Evolutionary conservation across 1,140 invertebrate species (phyloP).

Genomic region (Drosophila mauritiana): DNA sequence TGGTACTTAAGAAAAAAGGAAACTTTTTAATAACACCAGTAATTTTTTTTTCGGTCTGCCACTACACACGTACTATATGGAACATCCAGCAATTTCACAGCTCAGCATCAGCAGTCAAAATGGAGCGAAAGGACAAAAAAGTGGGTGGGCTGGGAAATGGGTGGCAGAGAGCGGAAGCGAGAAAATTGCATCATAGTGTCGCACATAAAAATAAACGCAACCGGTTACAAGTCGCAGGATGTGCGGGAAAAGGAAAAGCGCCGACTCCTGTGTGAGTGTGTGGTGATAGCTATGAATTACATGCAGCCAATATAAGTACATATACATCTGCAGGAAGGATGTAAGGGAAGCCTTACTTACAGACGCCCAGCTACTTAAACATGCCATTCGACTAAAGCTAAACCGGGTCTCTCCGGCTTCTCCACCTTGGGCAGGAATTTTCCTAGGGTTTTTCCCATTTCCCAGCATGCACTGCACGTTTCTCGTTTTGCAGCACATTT

Average conservation of each 20-base stretch:
- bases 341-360: slow-evolving; percentile 30
- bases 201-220: slow-evolving; percentile 79
- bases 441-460: slow-evolving; percentile 44
- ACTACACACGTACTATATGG: slow-evolving; percentile 24
- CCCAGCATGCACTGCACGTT: slow-evolving; percentile 69
- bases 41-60: slow-evolving; percentile 4
- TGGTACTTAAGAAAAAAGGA: neutral
- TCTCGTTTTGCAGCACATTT: slow-evolving; percentile 20
- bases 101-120: slow-evolving; percentile 58
- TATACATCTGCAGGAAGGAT: neutral
- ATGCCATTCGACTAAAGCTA: slow-evolving; percentile 65
- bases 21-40: slow-evolving; percentile 33
- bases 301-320: slow-evolving; percentile 63
- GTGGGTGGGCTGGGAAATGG: slow-evolving; percentile 8
- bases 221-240: slow-evolving; percentile 60
- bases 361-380: slow-evolving; percentile 73
- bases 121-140: slow-evolving; percentile 19
- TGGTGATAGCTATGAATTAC: slow-evolving; percentile 77
- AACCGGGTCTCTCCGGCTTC: slow-evolving; percentile 29
- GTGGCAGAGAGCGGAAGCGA: slow-evolving; percentile 64
- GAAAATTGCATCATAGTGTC: slow-evolving; percentile 81
- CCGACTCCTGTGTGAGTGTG: slow-evolving; percentile 33
- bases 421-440: slow-evolving; percentile 29
- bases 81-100: slow-evolving; percentile 64
- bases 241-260: slow-evolving; percentile 22